Evolutionary conservation across 2,113 vertebrate genomes (phyloP).

Genomic region (Oxygymnocypris stewartii): DNA sequence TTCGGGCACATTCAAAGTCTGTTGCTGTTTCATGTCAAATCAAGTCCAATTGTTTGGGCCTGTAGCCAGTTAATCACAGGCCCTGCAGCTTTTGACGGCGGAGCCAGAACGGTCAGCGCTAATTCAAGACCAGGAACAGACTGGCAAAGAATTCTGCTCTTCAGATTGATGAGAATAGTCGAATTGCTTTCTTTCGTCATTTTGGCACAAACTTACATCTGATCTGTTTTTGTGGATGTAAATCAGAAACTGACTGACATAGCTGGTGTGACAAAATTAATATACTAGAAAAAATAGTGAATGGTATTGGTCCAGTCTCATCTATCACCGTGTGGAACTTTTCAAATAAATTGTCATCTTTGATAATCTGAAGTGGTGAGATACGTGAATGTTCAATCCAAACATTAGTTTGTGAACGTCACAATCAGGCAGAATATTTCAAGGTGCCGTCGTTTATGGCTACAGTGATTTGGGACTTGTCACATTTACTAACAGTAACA

Average conservation of each 20-base stretch:
- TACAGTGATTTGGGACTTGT: constrained; percentile 21
- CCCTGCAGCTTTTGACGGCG: constrained; percentile 7
- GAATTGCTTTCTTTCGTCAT: constrained; percentile 74
- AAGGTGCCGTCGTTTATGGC: background rate
- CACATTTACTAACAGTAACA: constrained; percentile 33
- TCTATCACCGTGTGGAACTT: constrained; percentile 26
- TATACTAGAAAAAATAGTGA: background rate
- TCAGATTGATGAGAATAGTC: constrained; percentile 69
- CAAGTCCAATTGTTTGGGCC: constrained; percentile 40
- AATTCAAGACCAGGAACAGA: constrained; percentile 48
- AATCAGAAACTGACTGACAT: constrained; percentile 66
- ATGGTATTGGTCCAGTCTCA: constrained; percentile 32
- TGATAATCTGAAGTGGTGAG: background rate
- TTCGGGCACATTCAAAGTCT: constrained; percentile 13
- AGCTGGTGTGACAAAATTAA: background rate
- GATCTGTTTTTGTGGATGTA: constrained; percentile 55
- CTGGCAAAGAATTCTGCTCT: constrained; percentile 57
- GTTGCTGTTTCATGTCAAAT: constrained; percentile 29
- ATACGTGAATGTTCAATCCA: background rate
- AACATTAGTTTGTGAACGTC: background rate
- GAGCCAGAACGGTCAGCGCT: constrained; percentile 15
- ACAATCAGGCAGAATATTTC: background rate
- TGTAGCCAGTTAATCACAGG: constrained; percentile 47
- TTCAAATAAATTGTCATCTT: constrained; percentile 13
- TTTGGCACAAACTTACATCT: constrained; percentile 59